Conservation (phyloP, 2,888 invertebrate genomes). For the Drosophila quinaria region DNA sequence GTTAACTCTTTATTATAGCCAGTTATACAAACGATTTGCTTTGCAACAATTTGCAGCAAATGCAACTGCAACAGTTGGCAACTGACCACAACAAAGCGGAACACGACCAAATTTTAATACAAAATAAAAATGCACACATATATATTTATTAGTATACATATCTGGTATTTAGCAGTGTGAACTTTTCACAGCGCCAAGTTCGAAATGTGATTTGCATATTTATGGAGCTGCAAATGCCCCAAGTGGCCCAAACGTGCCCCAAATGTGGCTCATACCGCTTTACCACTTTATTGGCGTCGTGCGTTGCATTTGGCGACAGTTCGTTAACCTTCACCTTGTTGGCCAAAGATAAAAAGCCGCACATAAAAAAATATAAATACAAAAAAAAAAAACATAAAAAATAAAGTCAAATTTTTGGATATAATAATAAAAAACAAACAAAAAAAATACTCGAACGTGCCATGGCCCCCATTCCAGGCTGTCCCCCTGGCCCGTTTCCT, state of each 20-base stretch:
- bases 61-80: constrained; percentile 13
- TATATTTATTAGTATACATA: not conserved
- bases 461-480: constrained; percentile 59
- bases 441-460: constrained; percentile 42
- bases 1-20: not conserved
- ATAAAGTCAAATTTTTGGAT: not conserved
- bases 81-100: constrained; percentile 32
- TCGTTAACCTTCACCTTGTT: constrained; percentile 75
- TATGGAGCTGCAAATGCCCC: constrained; percentile 36
- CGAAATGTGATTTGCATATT: constrained; percentile 56
- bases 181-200: constrained; percentile 31
- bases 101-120: constrained; percentile 24
- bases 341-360: constrained; percentile 52
- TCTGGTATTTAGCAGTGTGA: constrained; percentile 33
- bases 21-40: not conserved
- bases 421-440: constrained; percentile 12
- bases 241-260: constrained; percentile 16
- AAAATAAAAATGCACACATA: constrained; percentile 7
- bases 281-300: constrained; percentile 16
- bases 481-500: constrained; percentile 19
- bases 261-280: constrained; percentile 10
- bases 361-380: constrained; percentile 14
- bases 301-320: constrained; percentile 57
- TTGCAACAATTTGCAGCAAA: constrained; percentile 14
- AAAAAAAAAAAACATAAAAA: constrained; percentile 4